Evolutionary conservation across 2,797 vertebrate species (phyloP), one percentile per base, ranked within the genome.

Genomic region (Parambassis ranga): DNA sequence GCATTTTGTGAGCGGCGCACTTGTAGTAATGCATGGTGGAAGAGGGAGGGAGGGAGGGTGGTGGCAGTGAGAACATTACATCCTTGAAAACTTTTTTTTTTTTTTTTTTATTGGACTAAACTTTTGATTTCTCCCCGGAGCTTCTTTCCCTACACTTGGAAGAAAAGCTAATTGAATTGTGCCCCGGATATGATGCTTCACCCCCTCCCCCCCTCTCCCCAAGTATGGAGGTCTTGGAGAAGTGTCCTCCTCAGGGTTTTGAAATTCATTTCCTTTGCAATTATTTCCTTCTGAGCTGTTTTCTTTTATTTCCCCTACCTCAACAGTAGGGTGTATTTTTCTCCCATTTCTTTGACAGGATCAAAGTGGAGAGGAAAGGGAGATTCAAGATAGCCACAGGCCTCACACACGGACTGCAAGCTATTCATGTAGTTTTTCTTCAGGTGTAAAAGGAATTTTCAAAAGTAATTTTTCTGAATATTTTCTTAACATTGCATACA

Each of bases 231-330:
- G 79, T 83, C 71, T 88, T 48, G 60, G 52, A 68, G 62, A 83
- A 81, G 74, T 79, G 78, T 76, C 49, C 61, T 88, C 88, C 84
- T 84, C 20, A 0, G 76, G 77, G 85, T 81, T 87, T 90, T 81
- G 46, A 81, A 90, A 90, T 86, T 83, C 46, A 90, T 90, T 90
- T 91, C 81, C 79, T 79, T 78, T 55, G 42, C 65, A 87, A 84
- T 89, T 86, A 85, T 88, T 87, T 78, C 79, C 86, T 81, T 81
- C 57, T 52, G 66, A 75, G 63, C 57, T 85, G 79, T 85, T 90
- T 88, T 84, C 61, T 79, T 85, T 77, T 76, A 70, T 79, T 83
- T 63, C 44, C 71, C 60, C 19, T 32, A 63, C 52, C 56, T 81
- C 75, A 68, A 79, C 76, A 68, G 48, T 18, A 22, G 43, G 57